Evolutionary conservation across 2,888 invertebrate genomes (phyloP).

Genomic region (Heliconius ismenius): DNA sequence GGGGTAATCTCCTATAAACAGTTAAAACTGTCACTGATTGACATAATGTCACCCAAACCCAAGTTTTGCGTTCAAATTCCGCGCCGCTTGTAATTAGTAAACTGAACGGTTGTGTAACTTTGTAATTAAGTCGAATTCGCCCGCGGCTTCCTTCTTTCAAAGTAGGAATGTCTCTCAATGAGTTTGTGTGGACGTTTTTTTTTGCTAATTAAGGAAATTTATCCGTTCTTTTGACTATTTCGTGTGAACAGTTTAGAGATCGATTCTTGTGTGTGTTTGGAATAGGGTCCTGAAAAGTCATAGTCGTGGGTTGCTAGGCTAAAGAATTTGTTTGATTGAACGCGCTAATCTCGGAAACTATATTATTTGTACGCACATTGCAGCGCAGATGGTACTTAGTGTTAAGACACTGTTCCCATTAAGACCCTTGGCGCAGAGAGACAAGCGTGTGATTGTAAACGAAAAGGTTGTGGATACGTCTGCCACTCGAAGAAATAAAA

Average conservation of each 20-base stretch:
- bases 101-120: conserved; percentile 46
- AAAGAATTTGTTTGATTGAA: background rate
- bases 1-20: too few relatives aligned
- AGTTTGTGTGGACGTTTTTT: conserved; percentile 24
- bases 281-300: too few relatives aligned
- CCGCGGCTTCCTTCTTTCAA: conserved; percentile 38
- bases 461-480: too few relatives aligned
- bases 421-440: too few relatives aligned
- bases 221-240: background rate
- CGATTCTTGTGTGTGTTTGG: background rate
- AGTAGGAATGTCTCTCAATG: conserved; percentile 27
- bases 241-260: background rate
- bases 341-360: background rate
- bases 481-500: background rate
- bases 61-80: conserved; percentile 37
- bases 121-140: conserved; percentile 46
- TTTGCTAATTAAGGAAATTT: conserved; percentile 19
- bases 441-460: too few relatives aligned
- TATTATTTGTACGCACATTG: too few relatives aligned
- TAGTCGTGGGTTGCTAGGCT: background rate
- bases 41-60: conserved; percentile 42
- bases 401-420: too few relatives aligned
- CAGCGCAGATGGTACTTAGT: too few relatives aligned
- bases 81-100: conserved; percentile 43
- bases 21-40: conserved; percentile 38